Base-by-base conservation (phyloP, 2,797 vertebrate species). In the Typhlichthys subterraneus region DNA sequence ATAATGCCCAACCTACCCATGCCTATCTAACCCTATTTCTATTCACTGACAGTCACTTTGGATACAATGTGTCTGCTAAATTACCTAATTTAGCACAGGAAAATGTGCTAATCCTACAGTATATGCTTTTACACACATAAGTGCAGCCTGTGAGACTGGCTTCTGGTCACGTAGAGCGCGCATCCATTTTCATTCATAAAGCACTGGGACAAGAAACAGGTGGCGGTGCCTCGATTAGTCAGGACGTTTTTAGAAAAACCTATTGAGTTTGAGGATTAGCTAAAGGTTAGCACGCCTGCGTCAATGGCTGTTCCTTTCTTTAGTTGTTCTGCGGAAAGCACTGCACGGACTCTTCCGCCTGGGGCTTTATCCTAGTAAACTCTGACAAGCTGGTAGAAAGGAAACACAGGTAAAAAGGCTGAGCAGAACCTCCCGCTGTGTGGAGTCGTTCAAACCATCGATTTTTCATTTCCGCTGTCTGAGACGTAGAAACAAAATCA, bases 191-290 rank as follows among this genome's bases (percentile, higher is more conserved):
- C 57, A 19, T 63, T 75, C 75, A 77, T 70, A 57, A 57, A 31
- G 48, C 57, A 71, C 60, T 70, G 33, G 9, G 31, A 58, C 57
- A 54, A 60, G 64, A 63, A 47, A 61, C 50, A 6, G 69, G 53
- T 63, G 76, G 77, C 63, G 56, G 64, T 63, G 71, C 55, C 72
- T 71, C 61, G 33, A 55, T 17, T 12, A 45, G 12, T 71, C 58
- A 19, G 61, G 23, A 71, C 67, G 58, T 42, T n/a, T 62, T 71
- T 72, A 77, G 75, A 65, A 77, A 58, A 81, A 57, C 60, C 57
- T 77, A 75, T 77, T 75, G 65, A 75, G 63, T 76, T 72, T 78
- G 38, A n/a, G 7, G 65, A 68, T 58, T 70, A 74, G 48, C 63
- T 65, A 72, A 54, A 49, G 64, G 54, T 53, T 57, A 60, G 52